Evolutionary conservation across 2,888 invertebrate genomes (phyloP).

Genomic region (Chalcis sispes): DNA sequence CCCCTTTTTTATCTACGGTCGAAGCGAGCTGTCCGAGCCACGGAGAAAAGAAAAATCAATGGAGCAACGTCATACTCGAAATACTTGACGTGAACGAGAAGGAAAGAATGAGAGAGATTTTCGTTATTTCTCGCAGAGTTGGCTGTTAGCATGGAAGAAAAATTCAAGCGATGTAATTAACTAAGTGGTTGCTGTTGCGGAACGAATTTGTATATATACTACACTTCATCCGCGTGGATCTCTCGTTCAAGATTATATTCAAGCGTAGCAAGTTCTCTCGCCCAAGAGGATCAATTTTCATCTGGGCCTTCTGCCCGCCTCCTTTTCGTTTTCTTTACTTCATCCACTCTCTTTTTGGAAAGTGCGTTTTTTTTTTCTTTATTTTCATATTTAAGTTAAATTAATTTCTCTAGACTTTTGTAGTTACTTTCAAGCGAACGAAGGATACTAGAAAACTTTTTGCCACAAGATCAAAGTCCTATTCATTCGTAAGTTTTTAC

Average conservation of each 20-base stretch:
- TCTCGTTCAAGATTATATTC: conserved; percentile 23
- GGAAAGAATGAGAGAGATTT: neutral
- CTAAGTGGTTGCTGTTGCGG: conserved; percentile 26
- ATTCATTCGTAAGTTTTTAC: conserved; percentile 25
- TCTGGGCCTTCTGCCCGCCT: neutral
- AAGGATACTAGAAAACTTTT: conserved; percentile 28
- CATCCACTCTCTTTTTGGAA: neutral
- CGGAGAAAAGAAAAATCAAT: conserved; percentile 37
- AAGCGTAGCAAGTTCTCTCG: neutral
- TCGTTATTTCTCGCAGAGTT: neutral
- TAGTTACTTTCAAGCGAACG: conserved; percentile 12
- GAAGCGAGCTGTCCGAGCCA: neutral
- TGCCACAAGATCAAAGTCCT: conserved; percentile 37
- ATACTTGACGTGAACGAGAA: neutral
- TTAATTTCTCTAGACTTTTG: conserved; percentile 40
- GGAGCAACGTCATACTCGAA: conserved; percentile 11
- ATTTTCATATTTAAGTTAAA: conserved; percentile 23
- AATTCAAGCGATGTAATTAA: conserved; percentile 21
- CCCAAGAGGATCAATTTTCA: conserved; percentile 30
- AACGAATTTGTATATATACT: conserved; percentile 21
- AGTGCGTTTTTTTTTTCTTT: neutral
- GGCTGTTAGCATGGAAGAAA: conserved; percentile 6
- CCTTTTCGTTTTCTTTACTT: neutral
- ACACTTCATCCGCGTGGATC: neutral
- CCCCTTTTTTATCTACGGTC: neutral